Base-by-base conservation (phyloP, 2,888 invertebrate species). In the Lasioglossum zephyrum region DNA sequence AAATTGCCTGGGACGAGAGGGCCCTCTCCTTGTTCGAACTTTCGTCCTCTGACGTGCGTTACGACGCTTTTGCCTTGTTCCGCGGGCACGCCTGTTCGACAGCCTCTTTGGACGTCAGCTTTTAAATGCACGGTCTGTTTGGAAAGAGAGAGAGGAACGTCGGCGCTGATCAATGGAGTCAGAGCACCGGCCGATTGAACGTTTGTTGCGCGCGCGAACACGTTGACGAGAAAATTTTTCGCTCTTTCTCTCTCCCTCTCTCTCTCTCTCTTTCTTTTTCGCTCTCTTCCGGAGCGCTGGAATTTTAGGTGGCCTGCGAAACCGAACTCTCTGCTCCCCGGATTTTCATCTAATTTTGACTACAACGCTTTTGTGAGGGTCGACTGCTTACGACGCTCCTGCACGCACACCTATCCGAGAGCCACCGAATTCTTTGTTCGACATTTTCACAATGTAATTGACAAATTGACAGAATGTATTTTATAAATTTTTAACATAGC, bases 1-100 rank as follows among this genome's bases (percentile, higher is more conserved):
- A 92, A 93, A 93, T 93, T 93, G 91, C 92, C 88, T 91, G 87
- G 87, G 87, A 88, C 88, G 81, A 85, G 84, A 85, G 83, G 72
- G 82, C 60, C 76, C 77, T 31, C 80, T 77, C 53, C 76, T 70
- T 73, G 66, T 77, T 80, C 74, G 47, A 84, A 90, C 87, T 89
- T 89, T 86, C 81, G 81, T 75, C 82, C 81, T 74, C 80, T 26
- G 73, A 13, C 53, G 36, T 49, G 60, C 53, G 83, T 76, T 69
- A 41, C 73, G 69, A 69, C 60, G 72, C 63, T 72, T 66, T 41
- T 66, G 66, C 74, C 60, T 75, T 70, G 16, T 60, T 73, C 57
- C 13, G 41, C 22, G 47, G 39, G 41, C 22, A 53, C 53, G 49
- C 36, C 18, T 39, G 18, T 36, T 69, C 39, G 57, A 47, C 26